phyloP scores from a whole-genome alignment of 2,888 invertebrate genomes.

The Octonoba sinensis region DNA sequence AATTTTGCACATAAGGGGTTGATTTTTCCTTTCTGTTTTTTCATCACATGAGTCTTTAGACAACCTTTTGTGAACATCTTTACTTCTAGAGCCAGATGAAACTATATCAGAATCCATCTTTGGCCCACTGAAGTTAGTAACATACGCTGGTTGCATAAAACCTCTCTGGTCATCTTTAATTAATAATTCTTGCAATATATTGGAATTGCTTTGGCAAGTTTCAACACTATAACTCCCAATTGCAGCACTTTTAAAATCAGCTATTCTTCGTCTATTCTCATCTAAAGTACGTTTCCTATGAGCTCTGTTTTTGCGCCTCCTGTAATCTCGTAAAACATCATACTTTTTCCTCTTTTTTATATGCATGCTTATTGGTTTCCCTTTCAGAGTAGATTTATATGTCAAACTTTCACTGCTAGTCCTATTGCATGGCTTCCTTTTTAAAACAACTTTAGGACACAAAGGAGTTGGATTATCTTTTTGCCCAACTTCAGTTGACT shows the following conservation, averaged over 20 bases:
- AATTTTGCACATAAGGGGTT: conserved; percentile 34
- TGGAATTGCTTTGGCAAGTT: conserved; percentile 15
- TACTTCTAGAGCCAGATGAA: conserved; percentile 15
- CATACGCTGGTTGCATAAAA: conserved; percentile 11
- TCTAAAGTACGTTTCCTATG: conserved; percentile 37
- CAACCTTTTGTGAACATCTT: conserved; percentile 20
- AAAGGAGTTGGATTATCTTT: conserved; percentile 46
- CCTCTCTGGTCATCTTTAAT: conserved; percentile 48
- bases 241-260: conserved; percentile 14
- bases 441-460: conserved; percentile 53
- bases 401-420: conserved; percentile 21
- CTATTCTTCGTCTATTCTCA: conserved; percentile 34
- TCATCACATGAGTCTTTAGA: conserved; percentile 24
- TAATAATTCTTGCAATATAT: conserved; percentile 51
- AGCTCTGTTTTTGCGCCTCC: conserved; percentile 37
- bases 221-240: conserved; percentile 20
- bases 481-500: conserved; percentile 16
- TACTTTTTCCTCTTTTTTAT: conserved; percentile 52
- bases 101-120: conserved; percentile 14
- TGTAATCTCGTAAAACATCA: conserved; percentile 47
- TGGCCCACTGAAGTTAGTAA: conserved; percentile 17
- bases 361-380: conserved; percentile 43
- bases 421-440: conserved; percentile 43
- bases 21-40: conserved; percentile 29
- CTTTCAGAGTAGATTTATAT: conserved; percentile 40